Evolutionary conservation across 1,140 invertebrate genomes (phyloP), one percentile per base, ranked within the genome.

Genomic region (Asobara japonica): DNA sequence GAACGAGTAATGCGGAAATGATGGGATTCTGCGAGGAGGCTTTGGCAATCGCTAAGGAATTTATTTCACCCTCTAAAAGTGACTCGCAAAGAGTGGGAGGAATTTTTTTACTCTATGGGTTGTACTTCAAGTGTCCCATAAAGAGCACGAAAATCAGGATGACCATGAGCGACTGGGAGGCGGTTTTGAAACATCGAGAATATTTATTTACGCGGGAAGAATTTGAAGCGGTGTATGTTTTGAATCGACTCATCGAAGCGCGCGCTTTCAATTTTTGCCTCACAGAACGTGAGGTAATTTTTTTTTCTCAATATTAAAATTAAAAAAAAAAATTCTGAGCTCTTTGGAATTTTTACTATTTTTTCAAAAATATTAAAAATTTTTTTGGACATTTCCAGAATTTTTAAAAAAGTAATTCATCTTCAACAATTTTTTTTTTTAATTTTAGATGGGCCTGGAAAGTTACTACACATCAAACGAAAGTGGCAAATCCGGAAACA

Each of bases 61-160:
- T 84, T 71, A 33, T 86, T 16, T 61, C 84, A 5, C 65, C 75
- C 1, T 76, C 79, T 8, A 67, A 74, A 22, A 71, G 71, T 10
- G 80, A 84, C 2, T 81, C 83, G 69, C 82, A 84, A 71, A 77
- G 82, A 38, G 74, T 87, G 33, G 82, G 83, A 45, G 84, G 83
- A 16, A 65, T 88, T 4, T 88, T 86, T 45, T 76, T 88, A 18
- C 66, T 85, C 0, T 87, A 87, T 70, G 82, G 82, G 20, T 45
- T 88, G 4, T 88, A 85, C 75, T 86, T 83, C 41, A 86, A 85
- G 75, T 81, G 84, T 75, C 86, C 84, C 29, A 7, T 80, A 4
- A 72, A 80, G 18, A 74, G 81, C 13, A 73, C 78, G 0, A 86
- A 84, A 76, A 85, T 88, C 38, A 73, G 82, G 76, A 51, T 86